Conservation (phyloP, 2,888 invertebrate genomes). For the Polyommatus icarus region DNA sequence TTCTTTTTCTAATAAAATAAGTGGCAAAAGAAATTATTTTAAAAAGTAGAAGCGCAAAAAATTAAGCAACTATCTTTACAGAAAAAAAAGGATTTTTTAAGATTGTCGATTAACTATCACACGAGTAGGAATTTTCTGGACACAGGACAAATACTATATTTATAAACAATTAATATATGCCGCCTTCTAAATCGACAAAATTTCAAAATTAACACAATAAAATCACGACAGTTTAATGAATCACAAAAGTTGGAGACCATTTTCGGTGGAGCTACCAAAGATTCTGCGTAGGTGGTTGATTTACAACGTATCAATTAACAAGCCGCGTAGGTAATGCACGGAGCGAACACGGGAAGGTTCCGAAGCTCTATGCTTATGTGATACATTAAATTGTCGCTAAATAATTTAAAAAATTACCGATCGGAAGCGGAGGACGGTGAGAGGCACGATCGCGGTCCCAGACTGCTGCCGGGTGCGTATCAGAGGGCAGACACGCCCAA, state of each 20-base stretch:
- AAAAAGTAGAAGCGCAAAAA: neutral
- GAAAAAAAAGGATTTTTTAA: no score
- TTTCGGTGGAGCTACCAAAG: constrained; percentile 35
- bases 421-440: constrained; percentile 40
- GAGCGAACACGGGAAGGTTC: neutral
- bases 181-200: neutral
- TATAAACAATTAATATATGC: neutral
- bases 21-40: no score
- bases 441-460: constrained; percentile 52
- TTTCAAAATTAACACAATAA: constrained; percentile 34
- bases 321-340: constrained; percentile 41
- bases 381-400: neutral
- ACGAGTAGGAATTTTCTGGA: neutral
- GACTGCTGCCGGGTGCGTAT: constrained; percentile 64
- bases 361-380: neutral
- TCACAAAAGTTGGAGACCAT: constrained; percentile 44
- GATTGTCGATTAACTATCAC: no score
- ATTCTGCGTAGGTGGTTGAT: constrained; percentile 53
- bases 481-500: constrained; percentile 68
- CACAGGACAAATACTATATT: neutral
- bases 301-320: constrained; percentile 44
- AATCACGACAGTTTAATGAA: constrained; percentile 44
- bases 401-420: constrained; percentile 40
- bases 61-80: no score
- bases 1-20: no score